Conservation (phyloP, 1,140 invertebrate genomes). For the Pseudomyrmex gracilis region DNA sequence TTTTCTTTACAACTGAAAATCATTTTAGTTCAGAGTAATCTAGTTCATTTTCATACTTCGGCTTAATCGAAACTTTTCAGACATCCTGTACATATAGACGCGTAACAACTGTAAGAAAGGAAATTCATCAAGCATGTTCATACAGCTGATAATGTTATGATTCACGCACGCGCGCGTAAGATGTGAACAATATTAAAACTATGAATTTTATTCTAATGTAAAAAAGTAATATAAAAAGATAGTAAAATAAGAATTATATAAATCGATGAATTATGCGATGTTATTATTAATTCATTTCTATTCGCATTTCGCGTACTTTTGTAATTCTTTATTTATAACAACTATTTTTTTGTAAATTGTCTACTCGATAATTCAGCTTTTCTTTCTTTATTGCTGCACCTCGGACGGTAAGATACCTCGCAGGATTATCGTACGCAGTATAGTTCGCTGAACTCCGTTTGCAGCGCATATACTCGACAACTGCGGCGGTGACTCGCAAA, state of each 20-base stretch:
- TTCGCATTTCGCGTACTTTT: not conserved
- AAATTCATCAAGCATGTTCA: too few relatives aligned
- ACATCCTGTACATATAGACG: too few relatives aligned
- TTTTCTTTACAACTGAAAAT: too few relatives aligned
- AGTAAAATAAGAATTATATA: not conserved
- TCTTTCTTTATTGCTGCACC: not conserved
- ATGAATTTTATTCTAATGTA: not conserved
- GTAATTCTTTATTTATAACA: not conserved
- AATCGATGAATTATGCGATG: not conserved
- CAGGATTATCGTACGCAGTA: constrained; percentile 49
- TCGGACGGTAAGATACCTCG: constrained; percentile 29
- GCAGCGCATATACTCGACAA: constrained; percentile 13
- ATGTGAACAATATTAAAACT: not conserved
- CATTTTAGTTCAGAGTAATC: too few relatives aligned
- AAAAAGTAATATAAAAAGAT: not conserved
- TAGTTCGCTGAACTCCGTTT: constrained; percentile 54
- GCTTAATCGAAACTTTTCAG: too few relatives aligned
- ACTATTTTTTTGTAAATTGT: constrained; percentile 17
- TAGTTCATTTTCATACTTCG: too few relatives aligned
- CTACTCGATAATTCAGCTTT: not conserved
- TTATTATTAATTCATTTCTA: not conserved
- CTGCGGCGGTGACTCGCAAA: constrained; percentile 24
- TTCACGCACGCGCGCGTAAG: too few relatives aligned
- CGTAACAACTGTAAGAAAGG: too few relatives aligned
- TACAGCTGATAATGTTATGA: too few relatives aligned